phyloP scores from a whole-genome alignment of 2,797 vertebrate genomes.

The Phaenicophaeus curvirostris region DNA sequence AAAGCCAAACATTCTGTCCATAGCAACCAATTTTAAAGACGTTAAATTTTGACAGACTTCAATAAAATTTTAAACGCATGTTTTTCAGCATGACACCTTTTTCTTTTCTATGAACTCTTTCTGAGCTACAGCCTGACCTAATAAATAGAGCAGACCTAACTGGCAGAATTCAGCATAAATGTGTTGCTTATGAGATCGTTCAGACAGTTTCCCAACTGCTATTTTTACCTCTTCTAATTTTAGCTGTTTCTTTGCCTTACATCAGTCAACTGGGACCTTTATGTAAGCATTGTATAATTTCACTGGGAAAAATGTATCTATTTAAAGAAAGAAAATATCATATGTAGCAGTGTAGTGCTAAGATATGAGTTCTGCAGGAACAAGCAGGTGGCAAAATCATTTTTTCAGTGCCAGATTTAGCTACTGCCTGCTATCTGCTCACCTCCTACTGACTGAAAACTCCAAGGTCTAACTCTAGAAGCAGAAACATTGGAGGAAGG shows the following conservation, averaged over 20 bases:
- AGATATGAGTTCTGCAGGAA: slow-evolving; percentile 1
- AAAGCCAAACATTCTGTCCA: neutral
- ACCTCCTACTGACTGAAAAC: slow-evolving; percentile 12
- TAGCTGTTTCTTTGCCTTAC: slow-evolving; percentile 32
- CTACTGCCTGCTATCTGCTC: neutral
- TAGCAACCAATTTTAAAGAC: neutral
- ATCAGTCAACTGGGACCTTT: slow-evolving; percentile 3
- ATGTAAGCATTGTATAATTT: slow-evolving; percentile 14
- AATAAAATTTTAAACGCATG: neutral
- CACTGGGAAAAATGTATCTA: slow-evolving; percentile 5
- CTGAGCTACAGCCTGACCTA: neutral
- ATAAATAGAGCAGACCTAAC: neutral
- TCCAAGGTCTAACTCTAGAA: neutral
- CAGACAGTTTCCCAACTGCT: neutral
- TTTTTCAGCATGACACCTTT: neutral
- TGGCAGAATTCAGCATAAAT: slow-evolving; percentile 2
- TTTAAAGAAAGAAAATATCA: slow-evolving; percentile 19
- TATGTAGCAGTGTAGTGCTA: neutral
- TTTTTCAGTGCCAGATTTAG: slow-evolving; percentile 27
- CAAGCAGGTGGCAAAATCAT: slow-evolving; percentile 1
- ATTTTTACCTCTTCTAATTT: slow-evolving; percentile 54
- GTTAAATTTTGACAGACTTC: neutral
- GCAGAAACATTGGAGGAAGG: neutral
- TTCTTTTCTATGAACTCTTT: neutral
- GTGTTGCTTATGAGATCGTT: neutral